Base-by-base conservation (phyloP, 2,888 invertebrate species). In the Drosophila maculinotata region DNA sequence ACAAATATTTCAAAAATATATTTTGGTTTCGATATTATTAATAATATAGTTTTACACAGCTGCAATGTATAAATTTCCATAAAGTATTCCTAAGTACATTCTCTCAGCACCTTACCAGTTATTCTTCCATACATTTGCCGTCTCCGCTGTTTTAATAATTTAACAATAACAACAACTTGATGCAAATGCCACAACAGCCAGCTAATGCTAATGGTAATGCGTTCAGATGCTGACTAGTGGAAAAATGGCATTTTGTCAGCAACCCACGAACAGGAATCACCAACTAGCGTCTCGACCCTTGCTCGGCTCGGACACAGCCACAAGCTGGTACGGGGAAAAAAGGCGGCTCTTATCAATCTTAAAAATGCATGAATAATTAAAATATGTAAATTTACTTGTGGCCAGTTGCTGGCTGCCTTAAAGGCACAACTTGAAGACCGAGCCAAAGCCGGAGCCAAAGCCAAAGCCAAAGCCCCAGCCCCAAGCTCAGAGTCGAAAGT, bases 351-450 rank as follows among this genome's bases (percentile, higher is more conserved):
- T 81, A 87, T 81, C 87, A 87, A 81, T 87, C 85, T 87, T 84
- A 87, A 81, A 87, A 81, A 81, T 84, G 86, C 85, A 81, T 81
- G 81, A 81, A 81, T 81, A 81, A 81, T 81, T 81, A 81, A 81
- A 84, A 81, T 81, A 81, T 81, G 81, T 51, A 81, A 81, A 81
- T 87, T 84, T 84, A 69, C 71, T 69, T 84, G 79, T 74, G 87
- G 67, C 69, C 60, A 80, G 69, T 84, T 76, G 41, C 49, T 33
- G 57, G 67, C 44, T 64, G 51, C 52, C 72, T 76, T 73, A 49
- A 76, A 57, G 65, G 49, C 70, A 48, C 26, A 30, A 15, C 35
- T 20, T 23, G 14, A 26, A 20, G 15, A 15, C 14, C 28, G 9
- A 23, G 20, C 17, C 20, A 23, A 12, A 9, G n/a, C 17, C 10